phyloP scores from a whole-genome alignment of 1,140 invertebrate genomes.

The Neodiprion fabricii region DNA sequence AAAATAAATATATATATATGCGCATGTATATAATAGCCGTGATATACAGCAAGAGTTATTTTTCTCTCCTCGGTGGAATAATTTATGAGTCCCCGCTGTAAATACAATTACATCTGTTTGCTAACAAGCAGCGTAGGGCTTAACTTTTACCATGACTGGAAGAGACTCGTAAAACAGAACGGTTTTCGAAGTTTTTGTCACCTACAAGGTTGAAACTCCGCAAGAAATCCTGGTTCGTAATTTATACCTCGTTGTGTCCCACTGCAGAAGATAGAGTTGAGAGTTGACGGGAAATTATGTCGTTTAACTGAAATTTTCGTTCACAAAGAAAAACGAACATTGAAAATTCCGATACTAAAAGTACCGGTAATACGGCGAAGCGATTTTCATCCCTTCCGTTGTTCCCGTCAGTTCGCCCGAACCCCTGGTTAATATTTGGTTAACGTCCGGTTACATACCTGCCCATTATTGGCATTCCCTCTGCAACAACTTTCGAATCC shows the following conservation, averaged over 20 bases:
- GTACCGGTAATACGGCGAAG: neutral
- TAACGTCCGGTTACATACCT: neutral
- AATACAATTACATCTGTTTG: conserved; percentile 7
- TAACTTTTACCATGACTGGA: neutral
- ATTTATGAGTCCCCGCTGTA: neutral
- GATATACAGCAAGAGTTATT: neutral
- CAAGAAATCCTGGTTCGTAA: neutral
- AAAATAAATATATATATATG: neutral
- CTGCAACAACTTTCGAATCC: conserved; percentile 1
- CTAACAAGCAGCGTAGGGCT: neutral
- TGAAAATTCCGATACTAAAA: neutral
- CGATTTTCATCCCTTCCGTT: neutral
- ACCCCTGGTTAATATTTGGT: neutral
- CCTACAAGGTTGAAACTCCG: neutral
- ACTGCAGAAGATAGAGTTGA: neutral
- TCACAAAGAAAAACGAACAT: no score
- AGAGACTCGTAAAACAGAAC: neutral
- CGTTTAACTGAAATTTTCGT: no score
- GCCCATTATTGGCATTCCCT: neutral
- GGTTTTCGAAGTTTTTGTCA: conserved; percentile 3
- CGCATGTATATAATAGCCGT: neutral
- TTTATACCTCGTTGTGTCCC: neutral
- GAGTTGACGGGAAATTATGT: no score
- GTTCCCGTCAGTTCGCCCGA: neutral
- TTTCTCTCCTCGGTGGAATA: neutral